These are phyloP conservation scores for Urophycis tenuis DNA, from an alignment of 2,797 vertebrate species.

Conservation along the genomic window DNA sequence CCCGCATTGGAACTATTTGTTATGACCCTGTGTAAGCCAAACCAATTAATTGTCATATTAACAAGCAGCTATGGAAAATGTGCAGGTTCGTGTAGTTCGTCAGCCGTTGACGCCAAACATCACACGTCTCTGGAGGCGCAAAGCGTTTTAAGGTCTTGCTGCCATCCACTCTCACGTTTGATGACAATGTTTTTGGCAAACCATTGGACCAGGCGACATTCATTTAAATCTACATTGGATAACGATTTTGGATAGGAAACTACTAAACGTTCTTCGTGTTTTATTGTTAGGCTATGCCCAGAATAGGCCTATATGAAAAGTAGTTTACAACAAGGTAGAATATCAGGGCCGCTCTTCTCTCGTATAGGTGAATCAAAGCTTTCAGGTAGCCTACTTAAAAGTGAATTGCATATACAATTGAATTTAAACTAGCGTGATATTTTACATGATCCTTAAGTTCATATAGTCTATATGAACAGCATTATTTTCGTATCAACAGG, in stretches of 20 bases:
- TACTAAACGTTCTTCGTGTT: background rate
- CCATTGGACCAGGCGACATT: background rate
- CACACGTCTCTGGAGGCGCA: constrained; percentile 19
- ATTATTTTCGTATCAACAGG: background rate
- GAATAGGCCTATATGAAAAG: background rate
- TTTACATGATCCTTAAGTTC: background rate
- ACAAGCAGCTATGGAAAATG: constrained; percentile 41
- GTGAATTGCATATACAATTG: too few relatives aligned
- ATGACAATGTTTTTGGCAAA: background rate
- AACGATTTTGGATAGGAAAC: background rate
- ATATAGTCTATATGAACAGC: background rate
- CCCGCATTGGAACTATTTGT: constrained; percentile 17
- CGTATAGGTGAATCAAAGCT: background rate
- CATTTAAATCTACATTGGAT: background rate
- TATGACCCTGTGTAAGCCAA: constrained; percentile 19
- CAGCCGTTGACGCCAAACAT: constrained; percentile 20
- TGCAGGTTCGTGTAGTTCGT: constrained; percentile 23
- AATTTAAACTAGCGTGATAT: too few relatives aligned
- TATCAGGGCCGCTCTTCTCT: background rate
- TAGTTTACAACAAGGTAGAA: background rate
- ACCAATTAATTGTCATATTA: constrained; percentile 36
- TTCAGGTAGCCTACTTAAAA: too few relatives aligned
- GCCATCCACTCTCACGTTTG: background rate
- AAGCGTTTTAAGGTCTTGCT: background rate
- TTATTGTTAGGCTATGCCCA: background rate